Conservation (phyloP, 1,140 invertebrate species). For the Adoxophyes honmai region DNA sequence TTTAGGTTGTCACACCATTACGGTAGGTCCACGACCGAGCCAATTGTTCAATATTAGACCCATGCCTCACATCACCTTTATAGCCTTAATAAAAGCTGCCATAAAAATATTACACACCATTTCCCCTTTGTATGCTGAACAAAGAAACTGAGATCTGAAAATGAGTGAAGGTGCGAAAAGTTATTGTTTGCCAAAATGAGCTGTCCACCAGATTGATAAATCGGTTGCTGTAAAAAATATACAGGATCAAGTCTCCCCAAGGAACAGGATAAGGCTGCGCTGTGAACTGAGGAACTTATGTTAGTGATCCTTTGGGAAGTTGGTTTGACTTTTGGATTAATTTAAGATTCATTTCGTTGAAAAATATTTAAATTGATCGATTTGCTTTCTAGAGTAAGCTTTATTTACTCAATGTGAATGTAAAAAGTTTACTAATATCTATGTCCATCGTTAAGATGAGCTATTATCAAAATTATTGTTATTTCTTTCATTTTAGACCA, state of each 20-base stretch:
- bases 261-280: neutral
- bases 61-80: neutral
- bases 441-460: no score
- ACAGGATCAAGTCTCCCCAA: conserved; percentile 9
- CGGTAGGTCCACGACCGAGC: neutral
- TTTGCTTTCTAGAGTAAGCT: no score
- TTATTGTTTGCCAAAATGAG: conserved; percentile 52
- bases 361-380: no score
- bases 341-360: no score
- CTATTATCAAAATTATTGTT: no score
- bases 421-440: no score
- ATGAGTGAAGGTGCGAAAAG: conserved; percentile 34
- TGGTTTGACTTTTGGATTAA: no score
- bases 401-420: no score
- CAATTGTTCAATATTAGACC: neutral
- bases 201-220: conserved; percentile 50
- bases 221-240: conserved; percentile 31
- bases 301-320: neutral
- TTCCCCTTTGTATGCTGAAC: conserved; percentile 25
- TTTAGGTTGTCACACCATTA: neutral
- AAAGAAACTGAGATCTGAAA: conserved; percentile 23
- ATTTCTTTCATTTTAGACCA: no score
- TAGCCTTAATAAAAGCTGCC: neutral
- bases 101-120: conserved; percentile 25
- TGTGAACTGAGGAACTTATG: neutral